These are phyloP conservation scores for Lacerta viridis DNA, from an alignment of 2,797 vertebrate species.

Conservation along the genomic window DNA sequence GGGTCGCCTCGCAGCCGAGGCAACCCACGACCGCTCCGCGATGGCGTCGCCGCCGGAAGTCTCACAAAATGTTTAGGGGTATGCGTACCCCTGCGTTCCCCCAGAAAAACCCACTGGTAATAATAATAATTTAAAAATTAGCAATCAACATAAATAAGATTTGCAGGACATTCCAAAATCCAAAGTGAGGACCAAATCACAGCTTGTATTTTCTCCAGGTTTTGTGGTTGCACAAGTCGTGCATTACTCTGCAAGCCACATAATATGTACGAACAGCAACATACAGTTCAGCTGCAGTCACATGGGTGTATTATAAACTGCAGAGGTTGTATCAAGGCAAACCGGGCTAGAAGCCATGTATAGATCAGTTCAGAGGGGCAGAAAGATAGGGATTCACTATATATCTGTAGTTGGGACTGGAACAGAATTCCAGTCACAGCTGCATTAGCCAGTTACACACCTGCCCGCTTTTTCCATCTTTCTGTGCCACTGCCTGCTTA, in stretches of 20 bases:
- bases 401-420: not conserved
- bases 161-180: not conserved
- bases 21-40: too few relatives aligned
- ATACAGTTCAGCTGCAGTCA: not conserved
- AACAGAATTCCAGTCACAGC: not conserved
- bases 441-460: constrained; percentile 61
- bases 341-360: not conserved
- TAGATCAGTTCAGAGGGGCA: not conserved
- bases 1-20: too few relatives aligned
- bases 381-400: not conserved
- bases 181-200: not conserved
- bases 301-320: not conserved
- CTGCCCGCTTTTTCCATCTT: constrained; percentile 81
- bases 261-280: not conserved
- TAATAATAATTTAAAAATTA: too few relatives aligned
- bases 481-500: constrained; percentile 68
- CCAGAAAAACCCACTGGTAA: too few relatives aligned
- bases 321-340: not conserved
- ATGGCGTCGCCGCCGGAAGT: too few relatives aligned
- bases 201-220: not conserved
- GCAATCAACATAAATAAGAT: too few relatives aligned
- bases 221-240: not conserved
- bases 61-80: too few relatives aligned
- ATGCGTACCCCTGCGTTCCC: too few relatives aligned
- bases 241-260: not conserved